Base-by-base conservation (phyloP, 1,140 invertebrate genomes). In the Meteorus sp. region DNA sequence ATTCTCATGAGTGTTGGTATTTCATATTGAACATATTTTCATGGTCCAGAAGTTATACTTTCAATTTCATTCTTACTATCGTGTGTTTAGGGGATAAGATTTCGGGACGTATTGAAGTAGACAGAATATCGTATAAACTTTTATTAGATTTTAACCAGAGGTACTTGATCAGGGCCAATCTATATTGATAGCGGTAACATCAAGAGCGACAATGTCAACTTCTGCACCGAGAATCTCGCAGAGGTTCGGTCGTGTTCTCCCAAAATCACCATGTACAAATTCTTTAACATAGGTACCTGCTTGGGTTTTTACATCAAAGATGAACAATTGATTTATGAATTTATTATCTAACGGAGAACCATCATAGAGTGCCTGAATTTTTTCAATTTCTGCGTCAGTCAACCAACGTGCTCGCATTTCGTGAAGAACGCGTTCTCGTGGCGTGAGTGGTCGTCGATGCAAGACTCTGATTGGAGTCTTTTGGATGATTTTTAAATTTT, bases 251-350 rank as follows among this genome's bases (percentile, higher is more conserved):
- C 72, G 74, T 0, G 94, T 97, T 35, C 95, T 82, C 11, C 91
- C 90, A 74, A 97, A 92, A 81, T 98, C 96, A 0, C 95, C 93
- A 80, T 98, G 94, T 13, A 96, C 89, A 83, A 98, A 95, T 81
- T 99, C 96, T 80, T 99, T 99, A 0, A 99, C 86, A 73, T 98
- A 98, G 1, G 94, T 97, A 35, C 95, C 96, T 35, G 95, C 95
- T 77, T 97, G 91, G 9, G 94, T 95, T 47, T 84, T 85, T 1
- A 97, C 59, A 60, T 86, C 81, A 2, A 97, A 66, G 51, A 85
- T 74, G 66, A 94, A 86, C 19, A 88, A 74, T 43, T 83, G 72
- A 11, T 62, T 52, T 15, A 57, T 39, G 17, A 53, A 44, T 9
- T 37, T 47, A 9, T 25, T 33, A 53, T 63, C 25, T 7, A 35